Evolutionary conservation across 2,113 vertebrate species (phyloP), one percentile per base, ranked within the genome.

Genomic region (Coturnix japonica): DNA sequence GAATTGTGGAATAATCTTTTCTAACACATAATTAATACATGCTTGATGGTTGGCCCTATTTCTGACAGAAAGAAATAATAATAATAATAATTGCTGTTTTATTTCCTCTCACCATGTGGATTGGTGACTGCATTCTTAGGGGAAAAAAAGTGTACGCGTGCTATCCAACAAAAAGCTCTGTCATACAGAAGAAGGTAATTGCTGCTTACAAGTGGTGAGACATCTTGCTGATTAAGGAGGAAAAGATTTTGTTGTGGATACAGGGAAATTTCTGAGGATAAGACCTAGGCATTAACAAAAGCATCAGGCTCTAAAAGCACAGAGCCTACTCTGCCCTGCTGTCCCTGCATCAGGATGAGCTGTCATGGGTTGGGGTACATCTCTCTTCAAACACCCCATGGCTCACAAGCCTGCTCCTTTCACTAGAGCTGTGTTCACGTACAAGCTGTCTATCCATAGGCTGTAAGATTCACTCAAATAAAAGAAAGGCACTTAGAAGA

Each of bases 1-100:
- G 81, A 94, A 73, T 61, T 93, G 67, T 77, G 67, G 81, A 91
- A 91, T 87, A 93, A 95, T 94, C 67, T 87, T 93, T 80, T 56
- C 21, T 87, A 95, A 91, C 77, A 65, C 39, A 39, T 92, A 96
- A 91, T 64, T 89, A 93, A 96, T 85, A 74, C 12, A 33, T 33
- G 22, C 49, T 33, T 94, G 85, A 75, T 59, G 79, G 21, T 54
- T 47, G 21, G 19, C 81, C 35, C 14, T 67, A 33, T 47, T 65
- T 75, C 71, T 74, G 51, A 86, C 60, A 28, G 12, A 28, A 63
- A 63, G 54, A 28, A 63, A 39, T 26, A 37, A 19, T 63, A 63
- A 60, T 60, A 60, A 39, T 63, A 63, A 63, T 63, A 61, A 61
- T 37, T 11, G 8, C 47, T 77, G 37, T 39, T 89, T 35, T 60